Percentiles rank a stretch among this genome's conserved stretches.
Conservation (phyloP, 2,888 invertebrate genomes). For the Ophion slaviceki region DNA sequence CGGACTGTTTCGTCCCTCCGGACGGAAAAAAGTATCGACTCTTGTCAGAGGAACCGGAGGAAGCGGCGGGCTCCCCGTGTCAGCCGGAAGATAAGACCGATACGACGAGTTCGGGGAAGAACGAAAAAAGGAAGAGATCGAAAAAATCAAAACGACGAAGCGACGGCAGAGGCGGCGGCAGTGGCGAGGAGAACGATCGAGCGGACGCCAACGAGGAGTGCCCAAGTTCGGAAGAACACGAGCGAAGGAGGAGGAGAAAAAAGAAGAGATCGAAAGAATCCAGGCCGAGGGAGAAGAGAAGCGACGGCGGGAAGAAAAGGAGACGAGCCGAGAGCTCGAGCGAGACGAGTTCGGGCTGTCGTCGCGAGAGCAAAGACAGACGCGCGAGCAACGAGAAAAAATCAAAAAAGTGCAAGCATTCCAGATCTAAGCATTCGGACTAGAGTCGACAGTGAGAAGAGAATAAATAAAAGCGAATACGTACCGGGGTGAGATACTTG, state of each 20-base stretch:
- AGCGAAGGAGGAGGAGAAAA: conserved; percentile 72
- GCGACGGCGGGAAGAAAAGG: conserved; percentile 72
- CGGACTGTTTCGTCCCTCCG: conserved; percentile 82
- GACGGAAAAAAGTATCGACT: conserved; percentile 82
- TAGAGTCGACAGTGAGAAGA: conserved; percentile 38
- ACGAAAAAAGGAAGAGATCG: conserved; percentile 77
- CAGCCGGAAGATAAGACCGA: conserved; percentile 76
- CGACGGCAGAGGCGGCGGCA: conserved; percentile 62
- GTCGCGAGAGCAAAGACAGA: conserved; percentile 70
- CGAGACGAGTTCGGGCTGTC: conserved; percentile 67
- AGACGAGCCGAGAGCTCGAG: conserved; percentile 70
- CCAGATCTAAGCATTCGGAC: conserved; percentile 75
- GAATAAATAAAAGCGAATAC: conserved; percentile 70
- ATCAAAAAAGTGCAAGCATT: conserved; percentile 79
- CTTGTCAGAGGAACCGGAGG: conserved; percentile 75
- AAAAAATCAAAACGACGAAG: conserved; percentile 72
- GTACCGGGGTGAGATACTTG: conserved; percentile 95
- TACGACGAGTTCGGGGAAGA: conserved; percentile 76
- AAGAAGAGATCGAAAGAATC: conserved; percentile 73
- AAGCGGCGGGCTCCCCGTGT: not conserved
- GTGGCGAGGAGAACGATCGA: conserved; percentile 66
- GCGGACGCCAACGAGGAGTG: conserved; percentile 69
- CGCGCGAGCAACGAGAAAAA: conserved; percentile 70
- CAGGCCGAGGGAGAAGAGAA: conserved; percentile 73
- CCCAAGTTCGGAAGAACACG: conserved; percentile 33